These are phyloP conservation scores for Aleiodes testaceus DNA, from an alignment of 2,888 invertebrate species.

Conservation along the genomic window DNA sequence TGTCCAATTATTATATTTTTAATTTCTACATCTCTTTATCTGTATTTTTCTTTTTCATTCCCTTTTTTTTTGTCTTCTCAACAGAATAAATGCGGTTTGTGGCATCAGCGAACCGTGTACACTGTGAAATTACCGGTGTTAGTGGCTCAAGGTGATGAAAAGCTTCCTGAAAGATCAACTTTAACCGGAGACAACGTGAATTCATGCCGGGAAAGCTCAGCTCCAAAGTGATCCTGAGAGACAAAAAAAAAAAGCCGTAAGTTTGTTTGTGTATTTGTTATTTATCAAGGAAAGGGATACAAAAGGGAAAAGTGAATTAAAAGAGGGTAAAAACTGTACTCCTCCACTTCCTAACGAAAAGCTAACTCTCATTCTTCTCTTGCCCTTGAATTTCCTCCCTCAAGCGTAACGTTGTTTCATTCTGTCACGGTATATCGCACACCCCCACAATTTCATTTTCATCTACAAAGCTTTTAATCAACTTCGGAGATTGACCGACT, in stretches of 20 bases:
- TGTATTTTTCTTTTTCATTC: not conserved
- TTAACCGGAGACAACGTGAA: not conserved
- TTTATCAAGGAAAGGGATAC: not conserved
- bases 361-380: not conserved
- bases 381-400: slow-evolving; percentile 1
- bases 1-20: slow-evolving; percentile 35
- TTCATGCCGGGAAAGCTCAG: slow-evolving; percentile 1
- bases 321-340: not conserved
- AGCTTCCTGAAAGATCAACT: slow-evolving; percentile 19
- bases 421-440: slow-evolving; percentile 20
- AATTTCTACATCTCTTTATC: slow-evolving; percentile 14
- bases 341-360: slow-evolving; percentile 12
- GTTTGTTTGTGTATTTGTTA: too few relatives aligned
- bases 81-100: slow-evolving; percentile 3
- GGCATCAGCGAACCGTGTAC: slow-evolving; percentile 28
- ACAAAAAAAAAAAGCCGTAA: too few relatives aligned
- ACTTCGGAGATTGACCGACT: not conserved
- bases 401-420: slow-evolving; percentile 32
- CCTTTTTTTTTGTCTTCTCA: slow-evolving; percentile 1
- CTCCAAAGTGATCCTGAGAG: not conserved
- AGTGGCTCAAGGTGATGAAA: slow-evolving; percentile 26
- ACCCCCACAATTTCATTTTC: not conserved
- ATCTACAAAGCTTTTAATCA: slow-evolving; percentile 13
- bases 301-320: not conserved
- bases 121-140: slow-evolving; percentile 32